Conservation (phyloP, 2,888 invertebrate species). For the Rotaria macrura region DNA sequence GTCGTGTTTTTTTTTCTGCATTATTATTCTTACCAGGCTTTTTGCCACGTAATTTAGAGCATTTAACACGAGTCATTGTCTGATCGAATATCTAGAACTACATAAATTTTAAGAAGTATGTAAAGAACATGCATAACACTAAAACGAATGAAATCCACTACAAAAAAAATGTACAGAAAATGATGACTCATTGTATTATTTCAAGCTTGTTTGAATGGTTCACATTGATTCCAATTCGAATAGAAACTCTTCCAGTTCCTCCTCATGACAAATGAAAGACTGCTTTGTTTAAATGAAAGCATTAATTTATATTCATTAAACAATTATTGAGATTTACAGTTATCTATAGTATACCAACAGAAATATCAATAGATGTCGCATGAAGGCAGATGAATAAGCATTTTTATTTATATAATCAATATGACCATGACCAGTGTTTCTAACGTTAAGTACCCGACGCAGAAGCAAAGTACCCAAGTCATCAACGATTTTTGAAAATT, state of each 20-base stretch:
- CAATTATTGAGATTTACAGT: not conserved
- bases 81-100: not conserved
- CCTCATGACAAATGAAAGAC: not conserved
- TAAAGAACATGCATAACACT: not conserved
- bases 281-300: not conserved
- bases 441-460: too few species aligned
- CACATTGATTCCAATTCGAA: not conserved
- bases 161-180: not conserved
- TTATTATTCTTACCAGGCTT: not conserved
- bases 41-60: not conserved
- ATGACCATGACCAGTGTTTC: too few species aligned
- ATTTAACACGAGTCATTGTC: slow-evolving; percentile 17
- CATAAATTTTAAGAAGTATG: not conserved
- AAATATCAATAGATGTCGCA: not conserved
- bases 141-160: not conserved
- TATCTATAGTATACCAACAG: not conserved
- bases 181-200: not conserved
- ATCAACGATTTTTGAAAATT: too few species aligned
- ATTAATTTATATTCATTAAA: not conserved
- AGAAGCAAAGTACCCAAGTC: too few species aligned
- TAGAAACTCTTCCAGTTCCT: not conserved
- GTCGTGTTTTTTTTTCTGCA: not conserved
- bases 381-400: not conserved
- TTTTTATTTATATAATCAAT: too few species aligned
- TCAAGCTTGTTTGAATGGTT: not conserved